Base-by-base conservation (phyloP, 1,140 invertebrate species). In the Ips nitidus region DNA sequence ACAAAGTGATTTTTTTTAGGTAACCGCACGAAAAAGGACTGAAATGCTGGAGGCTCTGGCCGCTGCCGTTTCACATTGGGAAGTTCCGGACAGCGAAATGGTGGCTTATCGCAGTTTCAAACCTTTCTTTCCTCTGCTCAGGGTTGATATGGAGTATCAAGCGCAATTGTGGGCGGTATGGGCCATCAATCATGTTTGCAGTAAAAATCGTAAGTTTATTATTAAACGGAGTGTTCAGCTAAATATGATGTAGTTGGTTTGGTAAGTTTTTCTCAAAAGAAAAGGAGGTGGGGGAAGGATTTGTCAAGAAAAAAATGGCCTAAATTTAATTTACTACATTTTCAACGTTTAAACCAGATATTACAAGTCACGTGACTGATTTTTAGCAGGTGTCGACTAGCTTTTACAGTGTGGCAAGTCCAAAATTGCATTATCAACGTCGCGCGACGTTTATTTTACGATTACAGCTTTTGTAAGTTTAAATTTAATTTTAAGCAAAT, bases 111-210 rank as follows among this genome's bases (percentile, higher is more conserved):
- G 91, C 73, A 93, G 90, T 52, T 93, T 94, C 78, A 86, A 86
- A 70, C 92, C 92, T 45, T 93, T 93, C 80, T 88, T 92, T 71
- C 87, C 90, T 1, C 79, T 93, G 40, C 78, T 93, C 40, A 77
- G 80, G 42, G 86, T 85, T 66, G 79, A 82, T 36, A 84, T 87
- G 63, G 84, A 86, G 65, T 84, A 86, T 76, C 86, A 89, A 55
- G 90, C 92, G 47, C 91, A 92, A 75, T 78, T 93, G 36, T 94
- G 92, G 92, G 91, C 91, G 41, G 86, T 91, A 4, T 94, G 91
- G 91, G 91, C 91, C 0, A 90, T 93, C 73, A 89, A 91, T 77
- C 91, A 94, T 79, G 92, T 94, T 45, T 92, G 90, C 77, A 88
- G 88, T 4, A 92, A 91, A 80, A 92, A 92, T 81, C 86, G 89